Base-by-base conservation (phyloP, 2,888 invertebrate species). In the Quadroppia sp. region DNA sequence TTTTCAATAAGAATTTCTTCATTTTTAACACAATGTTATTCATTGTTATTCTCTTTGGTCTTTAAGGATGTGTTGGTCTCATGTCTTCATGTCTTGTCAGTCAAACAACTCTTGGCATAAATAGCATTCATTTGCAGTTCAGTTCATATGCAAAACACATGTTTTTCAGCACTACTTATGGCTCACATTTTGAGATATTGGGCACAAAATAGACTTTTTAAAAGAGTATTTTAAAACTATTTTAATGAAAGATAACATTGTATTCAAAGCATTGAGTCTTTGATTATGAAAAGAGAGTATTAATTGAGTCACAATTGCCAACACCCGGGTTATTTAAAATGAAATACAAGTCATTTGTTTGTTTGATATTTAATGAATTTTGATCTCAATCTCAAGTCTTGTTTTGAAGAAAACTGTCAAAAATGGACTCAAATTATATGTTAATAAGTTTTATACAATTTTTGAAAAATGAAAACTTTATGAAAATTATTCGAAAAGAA, bases 251-350 rank as follows among this genome's bases (percentile, higher is more conserved):
- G 45, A 53, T 53, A 23, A 53, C 48, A 4, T n/a, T 48, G n/a
- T 48, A 13, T n/a, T 53, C 4, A 9, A 53, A 2, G 23, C 9
- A 53, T 53, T n/a, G n/a, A 53, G 53, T n/a, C 53, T 25, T 4
- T 53, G 20, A 53, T 53, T 53, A 25, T 53, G 7, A 36, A 7
- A 36, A 36, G 6, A 36, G 4, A 9, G 50, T 50, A 17, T 61
- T 61, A 61, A 61, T 61, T 61, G 32, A 61, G 61, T 61, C 61
- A 32, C 61, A 11, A 61, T 53, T 32, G 61, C 61, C 61, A 61
- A 61, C 61, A 61, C 61, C 61, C 30, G 61, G 61, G 61, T 2
- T 61, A 61, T 61, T 7, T 36, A 7, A 4, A 36, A 9, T 36
- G 36, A 36, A 36, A 36, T n/a, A n/a, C n/a, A n/a, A n/a, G n/a